Percentiles rank a stretch among this genome's conserved stretches.
phyloP scores from a whole-genome alignment of 2,888 invertebrate species.

The Cryptophagus acutangulus region DNA sequence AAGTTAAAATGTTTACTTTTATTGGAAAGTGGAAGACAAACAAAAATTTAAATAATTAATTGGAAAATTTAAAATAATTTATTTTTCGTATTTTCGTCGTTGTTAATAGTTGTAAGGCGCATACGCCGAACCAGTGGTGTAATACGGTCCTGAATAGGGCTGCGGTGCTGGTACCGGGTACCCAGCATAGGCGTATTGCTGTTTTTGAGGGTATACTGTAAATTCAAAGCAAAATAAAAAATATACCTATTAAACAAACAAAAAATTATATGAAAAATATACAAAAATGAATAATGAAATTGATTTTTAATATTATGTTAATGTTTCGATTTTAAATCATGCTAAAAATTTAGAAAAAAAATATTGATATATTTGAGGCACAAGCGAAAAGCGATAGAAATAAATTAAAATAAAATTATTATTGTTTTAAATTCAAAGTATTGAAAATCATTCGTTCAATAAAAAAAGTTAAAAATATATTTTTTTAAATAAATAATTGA shows the following conservation, averaged over 20 bases:
- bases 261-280: background rate
- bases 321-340: constrained; percentile 1
- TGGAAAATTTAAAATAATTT: background rate
- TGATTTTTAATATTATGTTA: too few species aligned
- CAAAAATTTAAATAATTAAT: too few species aligned
- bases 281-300: background rate
- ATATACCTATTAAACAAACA: background rate
- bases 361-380: background rate
- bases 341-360: background rate
- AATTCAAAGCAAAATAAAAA: constrained; percentile 21
- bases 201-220: constrained; percentile 90
- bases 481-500: background rate
- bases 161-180: constrained; percentile 73
- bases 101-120: constrained; percentile 92
- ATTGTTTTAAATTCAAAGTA: too few species aligned
- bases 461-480: too few species aligned
- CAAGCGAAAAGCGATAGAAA: constrained; percentile 4
- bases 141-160: constrained; percentile 83
- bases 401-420: too few species aligned
- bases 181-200: constrained; percentile 86
- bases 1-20: too few species aligned
- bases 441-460: too few species aligned
- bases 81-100: constrained; percentile 35
- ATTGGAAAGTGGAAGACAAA: too few species aligned
- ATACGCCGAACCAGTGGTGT: constrained; percentile 86